Evolutionary conservation across 2,888 invertebrate species (phyloP), one percentile per base, ranked within the genome.

Genomic region (Cephus rjabovi): DNA sequence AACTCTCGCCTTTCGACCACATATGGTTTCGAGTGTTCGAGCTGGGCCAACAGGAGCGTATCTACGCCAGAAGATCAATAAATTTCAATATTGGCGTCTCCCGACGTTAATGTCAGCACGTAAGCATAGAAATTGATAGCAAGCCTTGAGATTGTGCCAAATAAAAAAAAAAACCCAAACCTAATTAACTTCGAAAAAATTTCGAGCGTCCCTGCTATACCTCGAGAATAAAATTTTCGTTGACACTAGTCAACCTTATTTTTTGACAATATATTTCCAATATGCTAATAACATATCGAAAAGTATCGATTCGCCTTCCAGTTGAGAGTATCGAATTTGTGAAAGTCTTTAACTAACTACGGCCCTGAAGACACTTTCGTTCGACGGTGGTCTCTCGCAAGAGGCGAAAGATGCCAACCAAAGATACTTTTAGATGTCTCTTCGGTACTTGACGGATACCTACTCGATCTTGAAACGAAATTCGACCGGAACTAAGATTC

Each of bases 341-440:
- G 56, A 56, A 23, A 56, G 56, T 56, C 56, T 23, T 23, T 56
- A 56, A 56, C 71, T 71, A 15, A 15, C 71, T 34, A 34, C 71
- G 34, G 31, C 71, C 71, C 71, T 71, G 71, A 23, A 31, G 30
- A 34, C 71, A 71, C 71, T 71, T 71, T 71, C 71, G 71, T 71
- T 71, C 15, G 30, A 71, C 71, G 71, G 34, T 71, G 71, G 31
- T 71, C 71, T 71, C 71, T 30, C 71, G 30, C 34, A 34, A 71
- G 71, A 71, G 71, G 71, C 34, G 71, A 71, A 71, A 71, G 71
- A 71, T 71, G 23, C 71, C 71, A 23, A 71, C 71, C 31, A 23
- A 56, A 56, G 56, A 56, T 56, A 56, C 56, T 56, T 56, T 56
- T 56, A 56, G 56, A 56, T 56, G 56, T 56, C 56, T 56, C 56